Conservation (phyloP, 2,888 invertebrate genomes). For the Zhuqinia jingwanae region DNA sequence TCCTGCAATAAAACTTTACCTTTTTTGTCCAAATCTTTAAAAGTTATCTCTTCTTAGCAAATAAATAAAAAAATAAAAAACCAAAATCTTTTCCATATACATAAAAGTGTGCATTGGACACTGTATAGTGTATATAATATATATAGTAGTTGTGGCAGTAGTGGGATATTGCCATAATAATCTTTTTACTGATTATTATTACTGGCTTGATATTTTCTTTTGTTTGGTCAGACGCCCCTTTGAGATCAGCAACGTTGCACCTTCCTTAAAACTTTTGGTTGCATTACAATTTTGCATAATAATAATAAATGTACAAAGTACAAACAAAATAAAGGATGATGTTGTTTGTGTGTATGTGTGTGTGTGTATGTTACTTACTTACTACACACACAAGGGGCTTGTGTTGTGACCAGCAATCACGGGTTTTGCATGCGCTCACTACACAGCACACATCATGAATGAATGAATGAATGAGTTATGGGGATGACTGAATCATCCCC, state of each 20-base stretch:
- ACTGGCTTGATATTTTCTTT: constrained; percentile 36
- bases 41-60: constrained; percentile 39
- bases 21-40: constrained; percentile 63
- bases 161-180: no score
- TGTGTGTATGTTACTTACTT: not conserved
- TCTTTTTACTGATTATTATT: constrained; percentile 32
- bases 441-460: not conserved
- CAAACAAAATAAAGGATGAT: not conserved
- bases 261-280: constrained; percentile 39
- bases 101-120: not conserved
- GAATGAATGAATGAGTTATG: constrained; percentile 58
- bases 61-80: constrained; percentile 14
- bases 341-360: not conserved
- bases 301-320: no score
- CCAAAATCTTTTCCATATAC: not conserved
- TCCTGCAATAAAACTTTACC: constrained; percentile 56
- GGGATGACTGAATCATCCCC: constrained; percentile 60
- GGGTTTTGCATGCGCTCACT: constrained; percentile 7
- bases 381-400: not conserved
- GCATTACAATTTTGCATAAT: constrained; percentile 51
- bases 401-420: constrained; percentile 1
- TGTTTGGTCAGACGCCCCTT: constrained; percentile 60
- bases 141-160: no score
- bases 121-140: not conserved
- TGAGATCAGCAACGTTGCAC: constrained; percentile 49